Base-by-base conservation (phyloP, 1,140 invertebrate genomes). In the Cydia fagiglandana region DNA sequence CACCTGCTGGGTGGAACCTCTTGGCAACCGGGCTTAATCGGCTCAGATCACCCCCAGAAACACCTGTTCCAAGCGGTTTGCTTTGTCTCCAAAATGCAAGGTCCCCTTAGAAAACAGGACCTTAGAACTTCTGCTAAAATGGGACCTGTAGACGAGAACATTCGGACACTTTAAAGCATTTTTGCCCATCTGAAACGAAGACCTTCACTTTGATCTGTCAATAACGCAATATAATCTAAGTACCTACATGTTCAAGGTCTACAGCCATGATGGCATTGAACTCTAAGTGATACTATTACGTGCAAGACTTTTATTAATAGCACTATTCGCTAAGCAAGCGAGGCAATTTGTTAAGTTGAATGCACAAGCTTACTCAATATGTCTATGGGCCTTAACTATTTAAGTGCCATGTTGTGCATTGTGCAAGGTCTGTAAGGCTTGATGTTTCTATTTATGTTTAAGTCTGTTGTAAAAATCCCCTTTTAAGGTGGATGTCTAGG, bases 281-380 rank as follows among this genome's bases (percentile, higher is more conserved):
- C 66, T 70, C 34, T 45, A 70, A 70, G 34, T 17, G 34, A 17
- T 70, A 70, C 66, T 38, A 70, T 61, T 61, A 61, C 56, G 56
- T 38, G n/a, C 7, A 70, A 70, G 66, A 38, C 66, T 70, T 70
- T 70, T 70, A 38, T 38, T 38, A 70, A 70, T 66, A 38, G 24
- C 24, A 34, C 30, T 34, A 38, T 66, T 66, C 64, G 64, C 64
- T 66, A 34, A 34, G 66, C 30, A 13, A 20, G 0, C 7, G 15
- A 70, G n/a, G 34, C 66, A 38, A 45, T 70, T 41, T 70, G 66
- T 70, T 70, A 17, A 70, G 30, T 38, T 41, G 17, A 70, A 2
- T n/a, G 34, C 64, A 34, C 30, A 41, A 70, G 30, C 34, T 70
- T 70, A 38, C 66, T 70, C 30, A 38, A 70, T 70, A 0, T 70